These are phyloP conservation scores for Oligia latruncula DNA, from an alignment of 2,888 invertebrate genomes.

Conservation along the genomic window DNA sequence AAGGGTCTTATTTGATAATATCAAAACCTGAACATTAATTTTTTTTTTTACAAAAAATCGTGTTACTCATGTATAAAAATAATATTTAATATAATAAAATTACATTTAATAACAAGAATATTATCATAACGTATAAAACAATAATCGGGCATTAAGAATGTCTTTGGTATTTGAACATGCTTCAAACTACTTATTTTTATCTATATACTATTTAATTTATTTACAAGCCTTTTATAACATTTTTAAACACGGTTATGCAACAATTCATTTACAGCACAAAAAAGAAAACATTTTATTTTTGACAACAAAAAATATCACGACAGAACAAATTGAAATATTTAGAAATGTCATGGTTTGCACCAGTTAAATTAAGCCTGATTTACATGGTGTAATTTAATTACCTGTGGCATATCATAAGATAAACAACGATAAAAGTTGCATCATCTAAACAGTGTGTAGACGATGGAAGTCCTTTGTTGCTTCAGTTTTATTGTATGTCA, in stretches of 20 bases:
- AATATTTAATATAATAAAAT: conserved; percentile 9
- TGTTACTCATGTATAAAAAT: background rate
- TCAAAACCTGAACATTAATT: background rate
- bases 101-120: conserved; percentile 25
- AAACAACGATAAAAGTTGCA: background rate
- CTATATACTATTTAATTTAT: background rate
- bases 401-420: too few species aligned
- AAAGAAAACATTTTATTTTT: background rate
- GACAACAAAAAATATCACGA: background rate
- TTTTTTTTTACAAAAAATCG: background rate
- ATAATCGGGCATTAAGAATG: background rate
- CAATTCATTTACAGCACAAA: conserved; percentile 19
- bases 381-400: too few species aligned
- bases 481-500: background rate
- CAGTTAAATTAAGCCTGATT: background rate
- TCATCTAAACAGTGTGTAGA: background rate
- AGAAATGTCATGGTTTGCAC: background rate
- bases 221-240: conserved; percentile 1
- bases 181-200: conserved; percentile 4
- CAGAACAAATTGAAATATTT: background rate
- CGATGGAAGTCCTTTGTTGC: background rate
- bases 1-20: background rate
- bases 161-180: conserved; percentile 50
- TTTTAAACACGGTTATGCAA: too few species aligned
- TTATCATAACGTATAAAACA: conserved; percentile 6